Conservation (phyloP, 2,888 invertebrate species). For the Ophioninae sp. region DNA sequence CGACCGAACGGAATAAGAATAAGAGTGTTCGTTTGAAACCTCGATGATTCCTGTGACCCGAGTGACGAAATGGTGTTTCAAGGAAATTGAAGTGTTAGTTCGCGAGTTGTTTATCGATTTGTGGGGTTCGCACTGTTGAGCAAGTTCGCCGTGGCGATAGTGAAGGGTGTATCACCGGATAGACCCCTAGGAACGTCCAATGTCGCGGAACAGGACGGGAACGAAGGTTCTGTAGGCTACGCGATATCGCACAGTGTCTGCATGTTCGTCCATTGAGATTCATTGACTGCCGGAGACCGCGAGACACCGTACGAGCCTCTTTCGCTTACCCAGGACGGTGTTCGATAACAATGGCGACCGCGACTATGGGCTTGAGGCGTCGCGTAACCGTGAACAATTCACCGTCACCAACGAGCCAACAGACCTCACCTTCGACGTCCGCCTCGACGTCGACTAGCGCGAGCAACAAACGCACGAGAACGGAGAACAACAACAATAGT, state of each 20-base stretch:
- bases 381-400: slow-evolving; percentile 78
- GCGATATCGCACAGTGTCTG: neutral
- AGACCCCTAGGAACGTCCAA: slow-evolving; percentile 17
- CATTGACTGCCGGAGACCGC: slow-evolving; percentile 33
- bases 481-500: slow-evolving; percentile 80
- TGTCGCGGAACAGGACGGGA: slow-evolving; percentile 39
- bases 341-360: slow-evolving; percentile 76
- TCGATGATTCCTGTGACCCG: slow-evolving; percentile 22
- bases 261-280: slow-evolving; percentile 23
- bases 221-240: slow-evolving; percentile 38
- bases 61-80: slow-evolving; percentile 16
- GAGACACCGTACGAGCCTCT: slow-evolving; percentile 17
- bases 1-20: slow-evolving; percentile 39
- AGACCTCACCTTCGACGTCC: slow-evolving; percentile 68
- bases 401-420: slow-evolving; percentile 72
- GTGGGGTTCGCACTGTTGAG: neutral
- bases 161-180: slow-evolving; percentile 30
- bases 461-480: slow-evolving; percentile 77
- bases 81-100: slow-evolving; percentile 16
- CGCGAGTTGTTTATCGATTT: slow-evolving; percentile 5
- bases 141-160: slow-evolving; percentile 34
- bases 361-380: slow-evolving; percentile 79
- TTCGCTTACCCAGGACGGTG: neutral
- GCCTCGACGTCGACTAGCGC: slow-evolving; percentile 58
- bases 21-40: neutral